Conservation (phyloP, 2,113 vertebrate genomes). For the Anoplopoma fimbria region DNA sequence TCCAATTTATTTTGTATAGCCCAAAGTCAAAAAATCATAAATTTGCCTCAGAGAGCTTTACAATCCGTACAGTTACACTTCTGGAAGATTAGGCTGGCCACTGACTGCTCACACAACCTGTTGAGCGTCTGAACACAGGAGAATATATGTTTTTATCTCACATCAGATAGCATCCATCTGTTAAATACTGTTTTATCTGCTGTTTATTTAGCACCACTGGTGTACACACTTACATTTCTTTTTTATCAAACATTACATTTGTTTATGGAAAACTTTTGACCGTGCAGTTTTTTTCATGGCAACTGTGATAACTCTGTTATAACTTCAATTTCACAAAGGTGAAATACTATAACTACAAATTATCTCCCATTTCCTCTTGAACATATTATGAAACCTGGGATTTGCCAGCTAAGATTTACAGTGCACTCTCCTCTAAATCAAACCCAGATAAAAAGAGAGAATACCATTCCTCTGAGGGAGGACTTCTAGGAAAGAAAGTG, state of each 20-base stretch:
- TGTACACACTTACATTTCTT: background rate
- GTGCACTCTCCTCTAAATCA: slow-evolving; percentile 21
- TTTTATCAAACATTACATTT: background rate
- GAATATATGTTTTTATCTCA: background rate
- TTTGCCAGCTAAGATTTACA: slow-evolving; percentile 18
- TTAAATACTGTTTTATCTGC: background rate
- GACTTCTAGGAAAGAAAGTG: slow-evolving; percentile 8
- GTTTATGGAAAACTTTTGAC: background rate
- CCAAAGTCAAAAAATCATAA: too few relatives aligned
- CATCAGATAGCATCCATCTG: background rate
- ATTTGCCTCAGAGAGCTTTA: too few relatives aligned
- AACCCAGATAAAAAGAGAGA: slow-evolving; percentile 31
- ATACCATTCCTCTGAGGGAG: slow-evolving; percentile 36
- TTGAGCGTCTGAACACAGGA: background rate
- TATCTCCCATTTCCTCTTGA: background rate
- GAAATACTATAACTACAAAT: background rate
- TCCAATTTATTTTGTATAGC: too few relatives aligned
- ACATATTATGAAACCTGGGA: slow-evolving; percentile 9
- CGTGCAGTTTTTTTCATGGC: background rate
- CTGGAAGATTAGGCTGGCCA: background rate
- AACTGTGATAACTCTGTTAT: background rate
- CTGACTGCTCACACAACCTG: too few relatives aligned
- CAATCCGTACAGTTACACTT: too few relatives aligned
- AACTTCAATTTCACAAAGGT: background rate
- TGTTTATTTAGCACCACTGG: background rate